Evolutionary conservation across 2,888 invertebrate species (phyloP).

Genomic region (Hipparchia sbordonii): DNA sequence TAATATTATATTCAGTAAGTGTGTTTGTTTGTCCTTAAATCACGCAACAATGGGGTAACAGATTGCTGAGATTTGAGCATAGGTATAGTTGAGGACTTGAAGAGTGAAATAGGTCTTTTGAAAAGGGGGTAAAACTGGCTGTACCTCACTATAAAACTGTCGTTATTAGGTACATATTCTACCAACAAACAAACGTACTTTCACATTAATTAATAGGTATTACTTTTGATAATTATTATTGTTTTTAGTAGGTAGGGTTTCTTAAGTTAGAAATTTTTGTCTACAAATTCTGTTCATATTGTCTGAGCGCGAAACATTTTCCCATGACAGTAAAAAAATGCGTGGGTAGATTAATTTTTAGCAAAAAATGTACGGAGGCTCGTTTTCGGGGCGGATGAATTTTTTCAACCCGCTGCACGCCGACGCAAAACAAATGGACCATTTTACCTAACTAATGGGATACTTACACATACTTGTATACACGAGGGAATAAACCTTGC

Average conservation of each 20-base stretch:
- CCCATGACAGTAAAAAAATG: conserved; percentile 26
- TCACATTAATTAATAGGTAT: too few species aligned
- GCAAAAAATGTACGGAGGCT: conserved; percentile 21
- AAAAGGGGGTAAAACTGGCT: too few species aligned
- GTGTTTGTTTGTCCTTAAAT: too few species aligned
- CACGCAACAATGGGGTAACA: too few species aligned
- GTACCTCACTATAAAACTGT: too few species aligned
- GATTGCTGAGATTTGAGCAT: too few species aligned
- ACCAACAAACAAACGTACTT: neutral
- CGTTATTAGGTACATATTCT: too few species aligned
- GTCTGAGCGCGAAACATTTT: conserved; percentile 17
- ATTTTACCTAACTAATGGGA: conserved; percentile 52
- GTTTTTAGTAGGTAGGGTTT: too few species aligned
- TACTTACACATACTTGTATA: conserved; percentile 51
- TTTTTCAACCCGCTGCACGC: conserved; percentile 42
- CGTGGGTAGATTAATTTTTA: conserved; percentile 27
- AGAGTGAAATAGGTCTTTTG: too few species aligned
- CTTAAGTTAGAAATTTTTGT: neutral
- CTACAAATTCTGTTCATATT: neutral
- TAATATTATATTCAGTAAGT: too few species aligned
- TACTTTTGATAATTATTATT: too few species aligned
- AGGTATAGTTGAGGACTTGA: too few species aligned
- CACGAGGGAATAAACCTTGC: conserved; percentile 23
- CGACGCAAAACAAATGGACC: conserved; percentile 51
- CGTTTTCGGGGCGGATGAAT: conserved; percentile 27